phyloP scores from a whole-genome alignment of 1,140 invertebrate species.

The Drosophila nasuta region DNA sequence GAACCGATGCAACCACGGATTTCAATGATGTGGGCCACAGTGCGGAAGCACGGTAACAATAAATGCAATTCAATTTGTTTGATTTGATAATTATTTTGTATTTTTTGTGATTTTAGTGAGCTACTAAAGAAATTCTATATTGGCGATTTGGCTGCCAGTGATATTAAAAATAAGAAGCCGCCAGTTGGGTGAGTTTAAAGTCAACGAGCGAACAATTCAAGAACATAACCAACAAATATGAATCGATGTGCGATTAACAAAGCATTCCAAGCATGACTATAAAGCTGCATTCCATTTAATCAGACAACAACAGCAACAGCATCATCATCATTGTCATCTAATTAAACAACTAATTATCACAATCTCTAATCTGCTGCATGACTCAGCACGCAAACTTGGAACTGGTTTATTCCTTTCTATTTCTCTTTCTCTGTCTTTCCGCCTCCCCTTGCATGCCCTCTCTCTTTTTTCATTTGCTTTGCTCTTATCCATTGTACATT shows the following conservation, averaged over 20 bases:
- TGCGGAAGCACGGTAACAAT: slow-evolving; percentile 89
- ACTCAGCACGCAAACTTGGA: background rate
- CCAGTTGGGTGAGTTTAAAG: slow-evolving; percentile 61
- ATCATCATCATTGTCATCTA: slow-evolving; percentile 5
- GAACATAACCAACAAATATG: slow-evolving; percentile 5
- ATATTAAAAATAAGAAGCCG: slow-evolving; percentile 60
- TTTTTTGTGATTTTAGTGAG: slow-evolving; percentile 86
- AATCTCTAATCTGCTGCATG: background rate
- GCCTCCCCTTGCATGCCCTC: too few relatives aligned
- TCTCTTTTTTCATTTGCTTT: too few relatives aligned
- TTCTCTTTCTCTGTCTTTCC: too few relatives aligned
- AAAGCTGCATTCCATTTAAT: too few relatives aligned
- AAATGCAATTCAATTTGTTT: background rate
- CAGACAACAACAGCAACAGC: too few relatives aligned
- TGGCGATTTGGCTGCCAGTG: slow-evolving; percentile 88
- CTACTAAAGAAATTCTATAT: slow-evolving; percentile 95
- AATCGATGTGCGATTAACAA: background rate
- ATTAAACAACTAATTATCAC: background rate
- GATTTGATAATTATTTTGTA: background rate
- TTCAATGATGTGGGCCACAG: slow-evolving; percentile 96
- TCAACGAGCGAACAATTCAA: background rate
- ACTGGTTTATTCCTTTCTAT: background rate
- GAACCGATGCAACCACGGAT: slow-evolving; percentile 90
- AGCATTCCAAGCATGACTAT: background rate
- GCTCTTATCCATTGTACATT: too few relatives aligned